These are phyloP conservation scores for Morphnarchus princeps DNA, from an alignment of 2,113 vertebrate species.

Conservation along the genomic window DNA sequence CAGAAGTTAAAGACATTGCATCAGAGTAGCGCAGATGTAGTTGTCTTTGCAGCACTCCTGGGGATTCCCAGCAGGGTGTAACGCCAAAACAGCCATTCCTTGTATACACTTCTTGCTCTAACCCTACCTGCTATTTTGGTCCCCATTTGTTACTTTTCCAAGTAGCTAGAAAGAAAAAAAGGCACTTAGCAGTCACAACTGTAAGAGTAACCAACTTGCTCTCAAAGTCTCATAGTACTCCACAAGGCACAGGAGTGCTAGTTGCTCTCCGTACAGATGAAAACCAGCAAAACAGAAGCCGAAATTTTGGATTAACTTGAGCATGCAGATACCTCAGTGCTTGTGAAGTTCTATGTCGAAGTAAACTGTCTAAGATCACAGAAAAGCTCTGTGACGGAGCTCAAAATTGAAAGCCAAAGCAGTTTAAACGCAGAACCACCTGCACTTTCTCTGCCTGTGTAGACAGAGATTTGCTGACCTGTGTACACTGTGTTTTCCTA, in stretches of 20 bases:
- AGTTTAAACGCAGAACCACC: neutral
- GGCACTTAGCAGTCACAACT: neutral
- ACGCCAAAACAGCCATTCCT: neutral
- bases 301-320: neutral
- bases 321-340: neutral
- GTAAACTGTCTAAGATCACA: neutral
- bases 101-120: neutral
- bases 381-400: neutral
- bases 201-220: neutral
- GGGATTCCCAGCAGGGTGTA: neutral
- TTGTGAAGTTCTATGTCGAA: fast-evolving
- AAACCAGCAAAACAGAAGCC: neutral
- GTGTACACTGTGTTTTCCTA: neutral
- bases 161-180: neutral
- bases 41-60: neutral
- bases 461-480: neutral
- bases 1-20: neutral
- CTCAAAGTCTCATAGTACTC: neutral
- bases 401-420: neutral
- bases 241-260: neutral
- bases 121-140: neutral
- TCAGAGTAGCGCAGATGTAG: neutral
- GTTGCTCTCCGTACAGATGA: neutral
- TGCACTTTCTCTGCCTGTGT: neutral
- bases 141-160: neutral